Evolutionary conservation across 2,888 invertebrate species (phyloP), one percentile per base, ranked within the genome.

Genomic region (Noctua janthina): DNA sequence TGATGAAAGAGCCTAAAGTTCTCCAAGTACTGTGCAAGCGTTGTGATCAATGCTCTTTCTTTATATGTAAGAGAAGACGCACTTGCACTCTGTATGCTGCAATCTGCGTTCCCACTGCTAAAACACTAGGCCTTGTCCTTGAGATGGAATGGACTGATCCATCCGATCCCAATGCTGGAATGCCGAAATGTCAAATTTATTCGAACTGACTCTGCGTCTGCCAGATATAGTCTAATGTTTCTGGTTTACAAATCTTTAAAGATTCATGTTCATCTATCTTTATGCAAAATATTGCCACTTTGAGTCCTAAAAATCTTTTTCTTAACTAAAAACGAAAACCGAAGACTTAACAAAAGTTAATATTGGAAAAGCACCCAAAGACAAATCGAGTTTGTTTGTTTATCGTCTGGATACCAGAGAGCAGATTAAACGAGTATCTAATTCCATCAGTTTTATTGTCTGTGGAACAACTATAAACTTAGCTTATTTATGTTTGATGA

Each of bases 401-500:
- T 81, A 81, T 59, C 78, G 90, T 86, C 90, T 89, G 74, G 81
- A 86, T 82, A 81, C 78, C 89, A 62, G 73, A 74, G 79, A 83
- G 84, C 66, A 80, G 82, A 82, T 83, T 81, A 83, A 82, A 82
- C 74, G 75, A 79, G 77, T 82, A 75, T 88, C 90, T 88, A 86
- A 89, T 85, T 89, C 82, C 78, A 88, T 87, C 84, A 64, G 79
- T 89, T 89, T 89, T 88, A 89, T 89, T 86, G 90, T 89, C 84
- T 83, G 46, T 51, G 54, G 68, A 80, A 76, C 81, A 77, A 76
- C 84, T 83, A 78, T 90, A 84, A 88, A 89, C 70, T 81, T 69
- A 51, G 74, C n/a, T 83, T 87, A 86, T 89, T 78, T 86, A 73
- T 56, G 77, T 64, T 90, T 83, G 83, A 86, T 88, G 85, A 78